Evolutionary conservation across 1,140 invertebrate species (phyloP).

Genomic region (Drosophila nigrodunni): DNA sequence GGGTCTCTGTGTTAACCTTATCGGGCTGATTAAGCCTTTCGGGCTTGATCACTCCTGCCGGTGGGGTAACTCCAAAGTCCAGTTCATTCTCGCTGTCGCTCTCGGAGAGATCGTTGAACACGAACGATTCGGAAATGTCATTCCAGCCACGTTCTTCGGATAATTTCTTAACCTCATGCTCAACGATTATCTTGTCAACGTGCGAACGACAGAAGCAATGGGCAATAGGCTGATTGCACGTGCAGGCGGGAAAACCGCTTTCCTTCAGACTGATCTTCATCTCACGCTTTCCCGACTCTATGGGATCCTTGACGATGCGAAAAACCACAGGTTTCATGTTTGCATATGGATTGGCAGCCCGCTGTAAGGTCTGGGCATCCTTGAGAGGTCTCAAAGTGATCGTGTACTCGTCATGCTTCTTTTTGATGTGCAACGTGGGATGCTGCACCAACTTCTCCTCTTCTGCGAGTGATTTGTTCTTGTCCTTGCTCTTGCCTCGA

Average conservation of each 20-base stretch:
- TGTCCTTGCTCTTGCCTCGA: background rate
- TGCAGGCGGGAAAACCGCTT: slow-evolving; percentile 57
- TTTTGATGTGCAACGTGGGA: slow-evolving; percentile 75
- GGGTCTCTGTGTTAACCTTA: slow-evolving; percentile 55
- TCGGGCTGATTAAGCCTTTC: slow-evolving; percentile 44
- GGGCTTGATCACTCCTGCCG: slow-evolving; percentile 73
- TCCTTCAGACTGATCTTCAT: slow-evolving; percentile 49
- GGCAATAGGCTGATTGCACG: slow-evolving; percentile 59
- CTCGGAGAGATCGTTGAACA: slow-evolving; percentile 38
- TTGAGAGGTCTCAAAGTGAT: slow-evolving; percentile 77
- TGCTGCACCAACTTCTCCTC: slow-evolving; percentile 62
- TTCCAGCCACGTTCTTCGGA: slow-evolving; percentile 26
- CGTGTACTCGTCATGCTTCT: slow-evolving; percentile 69
- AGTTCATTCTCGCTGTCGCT: slow-evolving; percentile 72
- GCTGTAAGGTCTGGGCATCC: slow-evolving; percentile 48
- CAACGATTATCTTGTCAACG: slow-evolving; percentile 56
- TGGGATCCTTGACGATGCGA: slow-evolving; percentile 70
- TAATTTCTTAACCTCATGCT: slow-evolving; percentile 45
- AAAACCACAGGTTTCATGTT: slow-evolving; percentile 79
- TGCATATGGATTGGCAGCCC: slow-evolving; percentile 70
- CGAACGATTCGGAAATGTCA: slow-evolving; percentile 44
- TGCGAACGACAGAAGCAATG: slow-evolving; percentile 67
- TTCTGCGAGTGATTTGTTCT: background rate
- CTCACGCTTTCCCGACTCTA: slow-evolving; percentile 29
- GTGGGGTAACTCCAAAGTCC: slow-evolving; percentile 81